A percentile compares a stretch with the other conserved stretches of the same genome.
Evolutionary conservation across 2,113 vertebrate species (phyloP).

Genomic region (Phalacrocorax pelagicus): DNA sequence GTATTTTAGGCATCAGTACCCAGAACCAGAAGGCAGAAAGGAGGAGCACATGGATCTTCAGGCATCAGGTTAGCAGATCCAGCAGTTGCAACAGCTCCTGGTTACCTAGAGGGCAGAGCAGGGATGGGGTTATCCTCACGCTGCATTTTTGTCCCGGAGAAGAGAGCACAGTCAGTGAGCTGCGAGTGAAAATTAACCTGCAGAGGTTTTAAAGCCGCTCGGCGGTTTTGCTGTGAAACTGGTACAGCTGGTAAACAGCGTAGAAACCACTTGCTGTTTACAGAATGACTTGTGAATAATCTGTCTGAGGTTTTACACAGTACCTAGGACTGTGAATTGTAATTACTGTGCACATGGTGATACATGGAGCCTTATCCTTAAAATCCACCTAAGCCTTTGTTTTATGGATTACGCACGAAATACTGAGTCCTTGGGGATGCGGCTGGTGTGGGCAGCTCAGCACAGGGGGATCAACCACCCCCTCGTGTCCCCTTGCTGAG

Average conservation of each 20-base stretch:
- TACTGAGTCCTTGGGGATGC: neutral
- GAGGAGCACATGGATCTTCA: neutral
- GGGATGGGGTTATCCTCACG: neutral
- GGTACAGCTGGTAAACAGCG: neutral
- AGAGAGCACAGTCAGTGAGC: neutral
- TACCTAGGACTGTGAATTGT: neutral
- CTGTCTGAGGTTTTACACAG: neutral
- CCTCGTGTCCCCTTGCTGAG: neutral
- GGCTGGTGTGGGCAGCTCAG: neutral
- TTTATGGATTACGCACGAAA: neutral
- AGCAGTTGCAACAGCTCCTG: neutral
- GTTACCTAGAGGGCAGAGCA: neutral
- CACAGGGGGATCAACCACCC: neutral
- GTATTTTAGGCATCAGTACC: constrained; percentile 48
- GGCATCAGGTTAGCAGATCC: neutral
- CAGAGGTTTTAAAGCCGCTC: neutral
- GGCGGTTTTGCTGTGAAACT: neutral
- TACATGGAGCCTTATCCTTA: neutral
- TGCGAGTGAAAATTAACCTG: neutral
- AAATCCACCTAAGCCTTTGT: constrained; percentile 17
- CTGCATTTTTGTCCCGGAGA: neutral
- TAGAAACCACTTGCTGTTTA: neutral
- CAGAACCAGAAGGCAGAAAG: neutral
- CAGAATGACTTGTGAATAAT: neutral
- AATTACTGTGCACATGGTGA: neutral